phyloP scores from a whole-genome alignment of 1,140 invertebrate genomes.

The Chlorops oryzae region DNA sequence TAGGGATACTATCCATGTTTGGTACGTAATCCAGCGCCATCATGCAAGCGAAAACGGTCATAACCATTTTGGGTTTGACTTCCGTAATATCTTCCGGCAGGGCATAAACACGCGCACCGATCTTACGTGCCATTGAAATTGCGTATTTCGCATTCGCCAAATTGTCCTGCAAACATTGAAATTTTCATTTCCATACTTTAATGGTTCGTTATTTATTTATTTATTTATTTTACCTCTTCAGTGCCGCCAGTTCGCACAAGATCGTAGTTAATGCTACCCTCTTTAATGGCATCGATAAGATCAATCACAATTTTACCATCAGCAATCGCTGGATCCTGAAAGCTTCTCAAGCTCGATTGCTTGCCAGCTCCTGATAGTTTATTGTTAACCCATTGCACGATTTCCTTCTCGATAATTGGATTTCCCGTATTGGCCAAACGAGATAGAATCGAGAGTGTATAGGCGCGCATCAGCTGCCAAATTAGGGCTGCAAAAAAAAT shows the following conservation, averaged over 20 bases:
- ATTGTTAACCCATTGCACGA: slow-evolving; percentile 95
- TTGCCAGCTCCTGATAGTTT: slow-evolving; percentile 79
- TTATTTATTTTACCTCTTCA: slow-evolving; percentile 63
- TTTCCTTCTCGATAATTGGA: slow-evolving; percentile 90
- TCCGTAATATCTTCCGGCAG: slow-evolving; percentile 99
- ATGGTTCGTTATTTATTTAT: neutral
- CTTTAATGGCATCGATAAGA: slow-evolving; percentile 94
- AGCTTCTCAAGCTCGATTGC: slow-evolving; percentile 72
- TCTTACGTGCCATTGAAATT: slow-evolving; percentile 94
- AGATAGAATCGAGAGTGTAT: slow-evolving; percentile 89
- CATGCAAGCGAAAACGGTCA: slow-evolving; percentile 98
- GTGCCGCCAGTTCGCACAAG: slow-evolving; percentile 71
- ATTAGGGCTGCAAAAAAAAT: slow-evolving; percentile 68
- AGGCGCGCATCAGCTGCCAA: slow-evolving; percentile 98
- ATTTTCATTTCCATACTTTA: neutral
- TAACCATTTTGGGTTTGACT: slow-evolving; percentile 97
- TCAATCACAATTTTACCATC: slow-evolving; percentile 88
- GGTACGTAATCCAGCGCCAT: slow-evolving; percentile 95
- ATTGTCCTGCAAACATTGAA: slow-evolving; percentile 65
- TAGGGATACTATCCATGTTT: slow-evolving; percentile 62
- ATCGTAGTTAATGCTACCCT: slow-evolving; percentile 91
- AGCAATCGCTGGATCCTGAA: slow-evolving; percentile 80
- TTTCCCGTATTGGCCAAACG: slow-evolving; percentile 81
- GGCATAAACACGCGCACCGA: slow-evolving; percentile 95
- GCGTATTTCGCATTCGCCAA: slow-evolving; percentile 98